These are phyloP conservation scores for Apostichopus leukothele DNA, from an alignment of 53 echinoderm and acorn worm species.

Conservation along the genomic window DNA sequence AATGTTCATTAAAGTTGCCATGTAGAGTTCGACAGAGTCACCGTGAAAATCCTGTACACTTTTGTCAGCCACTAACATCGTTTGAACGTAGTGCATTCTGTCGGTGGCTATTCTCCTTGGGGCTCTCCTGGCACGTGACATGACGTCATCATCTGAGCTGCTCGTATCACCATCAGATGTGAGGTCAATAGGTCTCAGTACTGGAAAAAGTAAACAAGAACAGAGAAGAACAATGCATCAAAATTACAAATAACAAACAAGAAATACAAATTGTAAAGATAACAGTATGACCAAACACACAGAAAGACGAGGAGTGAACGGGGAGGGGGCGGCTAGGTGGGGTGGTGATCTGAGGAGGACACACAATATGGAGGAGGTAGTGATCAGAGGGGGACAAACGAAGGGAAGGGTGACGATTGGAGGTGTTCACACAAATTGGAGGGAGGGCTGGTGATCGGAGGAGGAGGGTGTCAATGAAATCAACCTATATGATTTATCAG, in stretches of 20 bases:
- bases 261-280: background rate
- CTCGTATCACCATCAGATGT: background rate
- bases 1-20: conserved; percentile 47
- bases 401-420: too few relatives aligned
- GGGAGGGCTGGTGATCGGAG: too few relatives aligned
- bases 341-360: too few relatives aligned
- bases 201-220: background rate
- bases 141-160: background rate
- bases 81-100: conserved; percentile 25
- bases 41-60: conserved; percentile 43
- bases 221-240: background rate
- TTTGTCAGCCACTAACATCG: conserved; percentile 35
- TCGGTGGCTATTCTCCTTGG: background rate
- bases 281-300: background rate
- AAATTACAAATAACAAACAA: background rate
- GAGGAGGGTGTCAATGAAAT: too few relatives aligned
- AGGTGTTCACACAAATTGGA: too few relatives aligned
- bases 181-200: conserved; percentile 27
- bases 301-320: too few relatives aligned
- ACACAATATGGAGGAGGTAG: too few relatives aligned
- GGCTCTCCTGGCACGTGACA: background rate
- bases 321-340: too few relatives aligned
- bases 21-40: background rate
- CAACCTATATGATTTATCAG: too few relatives aligned
- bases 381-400: too few relatives aligned